Percentiles rank a stretch among this genome's conserved stretches.
Conservation (phyloP, 1,140 invertebrate genomes). For the Teleogryllus occipitalis region DNA sequence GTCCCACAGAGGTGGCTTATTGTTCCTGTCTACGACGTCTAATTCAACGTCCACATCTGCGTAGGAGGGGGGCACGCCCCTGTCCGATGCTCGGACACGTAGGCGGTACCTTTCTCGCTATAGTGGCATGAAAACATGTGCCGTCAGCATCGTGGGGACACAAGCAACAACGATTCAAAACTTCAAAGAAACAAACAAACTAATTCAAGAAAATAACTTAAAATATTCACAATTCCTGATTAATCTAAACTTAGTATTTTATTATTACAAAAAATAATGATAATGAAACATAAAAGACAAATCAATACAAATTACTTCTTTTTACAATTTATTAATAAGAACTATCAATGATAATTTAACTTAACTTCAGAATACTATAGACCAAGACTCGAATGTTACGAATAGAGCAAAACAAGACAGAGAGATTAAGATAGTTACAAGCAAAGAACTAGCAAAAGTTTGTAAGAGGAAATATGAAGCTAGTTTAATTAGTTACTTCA, state of each 20-base stretch:
- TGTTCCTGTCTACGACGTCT: conserved; percentile 95
- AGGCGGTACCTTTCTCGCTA: conserved; percentile 91
- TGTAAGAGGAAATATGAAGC: background rate
- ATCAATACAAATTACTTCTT: conserved; percentile 7
- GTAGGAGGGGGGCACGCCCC: conserved; percentile 74
- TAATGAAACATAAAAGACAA: conserved; percentile 16
- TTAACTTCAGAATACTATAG: background rate
- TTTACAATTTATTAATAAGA: background rate
- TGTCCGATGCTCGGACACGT: conserved; percentile 86
- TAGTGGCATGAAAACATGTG: conserved; percentile 26
- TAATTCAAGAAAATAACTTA: conserved; percentile 19
- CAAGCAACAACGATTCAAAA: conserved; percentile 38
- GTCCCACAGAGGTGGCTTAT: conserved; percentile 95
- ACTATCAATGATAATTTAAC: background rate
- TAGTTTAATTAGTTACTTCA: background rate
- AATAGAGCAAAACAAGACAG: background rate
- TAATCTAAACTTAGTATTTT: conserved; percentile 14
- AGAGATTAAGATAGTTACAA: conserved; percentile 14
- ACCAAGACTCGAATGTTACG: background rate
- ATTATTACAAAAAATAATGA: background rate
- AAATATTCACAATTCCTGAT: conserved; percentile 20
- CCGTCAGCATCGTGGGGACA: conserved; percentile 35
- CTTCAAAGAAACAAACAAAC: conserved; percentile 34
- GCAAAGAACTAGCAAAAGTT: conserved; percentile 6
- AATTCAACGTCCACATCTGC: conserved; percentile 93